phyloP scores from a whole-genome alignment of 1,140 invertebrate genomes.

The Vanessa tameamea region DNA sequence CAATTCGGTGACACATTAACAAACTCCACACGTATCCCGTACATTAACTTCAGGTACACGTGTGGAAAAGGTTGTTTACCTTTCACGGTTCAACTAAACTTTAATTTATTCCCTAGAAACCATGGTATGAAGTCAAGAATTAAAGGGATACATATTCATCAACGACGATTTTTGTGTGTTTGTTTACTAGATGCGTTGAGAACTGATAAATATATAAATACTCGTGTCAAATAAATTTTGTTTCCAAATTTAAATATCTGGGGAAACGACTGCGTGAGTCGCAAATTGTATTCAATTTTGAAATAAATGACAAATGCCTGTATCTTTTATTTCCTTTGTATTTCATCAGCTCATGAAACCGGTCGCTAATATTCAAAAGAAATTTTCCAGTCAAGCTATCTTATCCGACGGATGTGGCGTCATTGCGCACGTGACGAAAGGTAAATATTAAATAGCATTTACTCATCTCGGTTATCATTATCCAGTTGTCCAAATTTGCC shows the following conservation, averaged over 20 bases:
- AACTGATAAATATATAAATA: too few relatives aligned
- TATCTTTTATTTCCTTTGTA: background rate
- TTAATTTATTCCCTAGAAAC: slow-evolving; percentile 17
- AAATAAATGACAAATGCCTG: too few relatives aligned
- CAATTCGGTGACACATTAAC: slow-evolving; percentile 32
- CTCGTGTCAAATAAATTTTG: too few relatives aligned
- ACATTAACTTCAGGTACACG: slow-evolving; percentile 22
- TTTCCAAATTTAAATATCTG: too few relatives aligned
- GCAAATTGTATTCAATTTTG: too few relatives aligned
- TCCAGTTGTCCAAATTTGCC: slow-evolving; percentile 59
- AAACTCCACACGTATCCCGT: slow-evolving; percentile 28
- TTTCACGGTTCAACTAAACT: slow-evolving; percentile 21
- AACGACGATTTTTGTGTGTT: background rate
- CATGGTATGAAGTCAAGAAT: too few relatives aligned
- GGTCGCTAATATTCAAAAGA: slow-evolving; percentile 9
- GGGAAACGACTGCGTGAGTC: too few relatives aligned
- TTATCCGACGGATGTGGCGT: slow-evolving; percentile 35
- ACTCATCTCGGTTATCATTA: slow-evolving; percentile 54
- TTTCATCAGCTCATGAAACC: background rate
- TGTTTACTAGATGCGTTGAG: too few relatives aligned
- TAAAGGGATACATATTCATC: too few relatives aligned
- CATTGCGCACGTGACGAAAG: slow-evolving; percentile 6
- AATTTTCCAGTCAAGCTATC: slow-evolving; percentile 12
- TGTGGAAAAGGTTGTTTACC: slow-evolving; percentile 34
- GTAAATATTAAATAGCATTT: slow-evolving; percentile 33